A percentile compares a stretch with the other conserved stretches of the same genome.
Evolutionary conservation across 30 jellyfish, hydroid and myxozoan genomes (phyloP).

Genomic region (Cassiopea xamachana): DNA sequence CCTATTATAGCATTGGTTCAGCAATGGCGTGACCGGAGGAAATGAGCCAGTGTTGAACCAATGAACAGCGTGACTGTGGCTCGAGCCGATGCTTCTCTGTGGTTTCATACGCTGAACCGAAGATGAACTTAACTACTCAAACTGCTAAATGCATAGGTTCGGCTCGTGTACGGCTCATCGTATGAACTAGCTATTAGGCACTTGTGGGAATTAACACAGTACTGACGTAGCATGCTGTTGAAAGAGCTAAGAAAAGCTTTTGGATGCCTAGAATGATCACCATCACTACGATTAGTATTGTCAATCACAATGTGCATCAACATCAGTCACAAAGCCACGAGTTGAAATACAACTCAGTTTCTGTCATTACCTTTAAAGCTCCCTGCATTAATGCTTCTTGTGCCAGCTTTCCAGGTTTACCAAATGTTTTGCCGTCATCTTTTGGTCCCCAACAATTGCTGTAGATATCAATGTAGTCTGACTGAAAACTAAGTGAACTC

Average conservation of each 20-base stretch:
- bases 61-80: no score
- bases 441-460: conserved; percentile 99
- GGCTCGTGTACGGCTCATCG: no score
- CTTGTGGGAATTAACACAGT: no score
- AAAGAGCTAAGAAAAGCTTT: not conserved
- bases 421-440: conserved; percentile 99
- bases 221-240: not conserved
- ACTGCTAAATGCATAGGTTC: no score
- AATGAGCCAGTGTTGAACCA: no score
- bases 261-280: not conserved
- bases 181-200: no score
- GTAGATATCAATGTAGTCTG: conserved; percentile 95
- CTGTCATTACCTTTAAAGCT: conserved; percentile 80
- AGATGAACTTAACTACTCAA: no score
- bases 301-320: not conserved
- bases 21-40: no score
- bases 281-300: not conserved
- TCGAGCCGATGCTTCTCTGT: no score
- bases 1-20: no score
- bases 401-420: conserved; percentile 98
- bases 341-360: not conserved
- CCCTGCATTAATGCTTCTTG: conserved; percentile 99
- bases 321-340: not conserved
- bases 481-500: conserved; percentile 95
- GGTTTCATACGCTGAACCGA: no score